Percentiles rank a stretch among this genome's conserved stretches.
Conservation (phyloP, 2,797 vertebrate genomes). For the Aulostomus chinensis region DNA sequence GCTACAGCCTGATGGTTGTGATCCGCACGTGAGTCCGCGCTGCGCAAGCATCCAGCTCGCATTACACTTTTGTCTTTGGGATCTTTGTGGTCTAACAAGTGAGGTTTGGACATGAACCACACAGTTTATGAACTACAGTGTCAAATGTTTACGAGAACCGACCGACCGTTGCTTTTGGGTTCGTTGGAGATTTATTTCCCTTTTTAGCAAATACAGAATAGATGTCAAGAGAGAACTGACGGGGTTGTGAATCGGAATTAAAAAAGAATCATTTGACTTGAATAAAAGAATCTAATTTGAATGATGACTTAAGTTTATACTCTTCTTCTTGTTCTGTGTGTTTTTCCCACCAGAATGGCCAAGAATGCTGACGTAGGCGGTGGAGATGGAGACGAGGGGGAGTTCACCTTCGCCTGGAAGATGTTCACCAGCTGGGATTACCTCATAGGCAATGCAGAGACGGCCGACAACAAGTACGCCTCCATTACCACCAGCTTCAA, state of each 20-base stretch:
- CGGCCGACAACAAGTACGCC: conserved; percentile 94
- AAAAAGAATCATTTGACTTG: too few relatives aligned
- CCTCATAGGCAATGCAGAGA: conserved; percentile 95
- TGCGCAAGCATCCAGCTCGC: background rate
- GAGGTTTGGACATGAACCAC: too few relatives aligned
- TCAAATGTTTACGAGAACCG: too few relatives aligned
- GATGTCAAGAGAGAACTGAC: too few relatives aligned
- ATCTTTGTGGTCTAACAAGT: too few relatives aligned
- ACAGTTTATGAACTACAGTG: too few relatives aligned
- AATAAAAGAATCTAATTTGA: too few relatives aligned
- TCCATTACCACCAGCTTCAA: conserved; percentile 99
- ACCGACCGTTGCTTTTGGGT: too few relatives aligned
- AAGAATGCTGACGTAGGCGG: conserved; percentile 91
- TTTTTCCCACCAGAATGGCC: conserved; percentile 86
- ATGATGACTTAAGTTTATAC: too few relatives aligned
- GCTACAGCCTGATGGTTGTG: conserved; percentile 97
- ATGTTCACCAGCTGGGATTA: conserved; percentile 99
- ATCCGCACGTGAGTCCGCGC: conserved; percentile 93
- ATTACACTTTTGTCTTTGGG: background rate
- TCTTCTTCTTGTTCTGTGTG: background rate
- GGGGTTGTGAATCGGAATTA: too few relatives aligned
- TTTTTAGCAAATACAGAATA: too few relatives aligned
- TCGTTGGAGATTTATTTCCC: too few relatives aligned
- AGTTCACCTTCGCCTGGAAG: conserved; percentile 97
- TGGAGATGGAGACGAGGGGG: conserved; percentile 87